These are phyloP conservation scores for Peromyscus nudipes DNA, from an alignment of 2,797 vertebrate species.

Conservation along the genomic window DNA sequence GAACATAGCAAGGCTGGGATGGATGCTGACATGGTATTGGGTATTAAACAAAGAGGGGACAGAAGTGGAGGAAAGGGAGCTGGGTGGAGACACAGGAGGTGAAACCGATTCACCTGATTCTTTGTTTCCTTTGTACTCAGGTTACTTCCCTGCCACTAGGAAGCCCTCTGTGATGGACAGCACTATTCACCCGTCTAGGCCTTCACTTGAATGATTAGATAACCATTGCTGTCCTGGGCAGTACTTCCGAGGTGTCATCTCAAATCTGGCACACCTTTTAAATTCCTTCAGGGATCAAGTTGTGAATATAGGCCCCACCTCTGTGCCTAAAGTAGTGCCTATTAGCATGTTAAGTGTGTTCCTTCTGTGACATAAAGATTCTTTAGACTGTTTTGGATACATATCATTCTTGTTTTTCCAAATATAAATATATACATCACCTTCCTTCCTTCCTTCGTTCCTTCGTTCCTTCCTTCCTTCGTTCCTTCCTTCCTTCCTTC, in stretches of 20 bases:
- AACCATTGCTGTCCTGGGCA: neutral
- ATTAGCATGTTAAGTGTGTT: neutral
- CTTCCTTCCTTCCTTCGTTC: neutral
- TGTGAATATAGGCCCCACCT: neutral
- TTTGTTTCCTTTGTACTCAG: neutral
- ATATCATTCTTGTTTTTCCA: neutral
- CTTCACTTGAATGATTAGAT: neutral
- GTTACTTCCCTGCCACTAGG: neutral
- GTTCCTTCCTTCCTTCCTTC: neutral
- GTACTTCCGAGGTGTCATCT: neutral
- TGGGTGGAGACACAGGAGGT: neutral
- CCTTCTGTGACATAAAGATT: neutral
- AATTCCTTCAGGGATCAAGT: neutral
- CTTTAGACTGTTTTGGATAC: neutral
- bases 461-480: neutral
- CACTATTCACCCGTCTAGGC: neutral
- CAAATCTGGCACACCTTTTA: neutral
- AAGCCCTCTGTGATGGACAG: neutral
- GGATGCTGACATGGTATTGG: neutral
- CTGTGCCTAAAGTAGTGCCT: neutral
- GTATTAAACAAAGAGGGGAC: neutral
- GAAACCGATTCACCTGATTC: neutral
- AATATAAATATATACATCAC: neutral
- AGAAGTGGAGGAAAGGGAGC: neutral
- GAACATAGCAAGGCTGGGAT: neutral